Conservation (phyloP, 2,888 invertebrate species). For the Drosophila prostipennis region DNA sequence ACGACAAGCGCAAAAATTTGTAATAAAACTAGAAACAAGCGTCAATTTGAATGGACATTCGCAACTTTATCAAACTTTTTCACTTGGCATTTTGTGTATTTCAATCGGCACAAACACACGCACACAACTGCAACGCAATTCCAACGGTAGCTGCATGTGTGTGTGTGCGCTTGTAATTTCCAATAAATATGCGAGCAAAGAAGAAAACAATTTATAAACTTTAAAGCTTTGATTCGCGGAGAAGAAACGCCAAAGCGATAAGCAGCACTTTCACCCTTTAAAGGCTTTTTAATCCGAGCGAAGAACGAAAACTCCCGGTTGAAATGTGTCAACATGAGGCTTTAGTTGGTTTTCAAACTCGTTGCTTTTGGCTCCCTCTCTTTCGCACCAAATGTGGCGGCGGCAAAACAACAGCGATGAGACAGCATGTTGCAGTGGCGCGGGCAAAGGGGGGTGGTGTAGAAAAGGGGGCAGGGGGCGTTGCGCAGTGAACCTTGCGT, state of each 20-base stretch:
- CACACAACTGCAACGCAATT: conserved; percentile 27
- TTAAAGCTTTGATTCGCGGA: conserved; percentile 8
- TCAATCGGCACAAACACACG: conserved; percentile 48
- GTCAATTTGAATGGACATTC: conserved; percentile 71
- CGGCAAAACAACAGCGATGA: conserved; percentile 76
- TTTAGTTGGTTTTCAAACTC: conserved; percentile 45
- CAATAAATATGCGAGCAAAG: conserved; percentile 65
- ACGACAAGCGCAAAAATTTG: conserved; percentile 71
- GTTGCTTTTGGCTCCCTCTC: conserved; percentile 25
- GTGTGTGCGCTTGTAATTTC: conserved; percentile 44
- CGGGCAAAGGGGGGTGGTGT: conserved; percentile 27
- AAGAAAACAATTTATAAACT: conserved; percentile 58
- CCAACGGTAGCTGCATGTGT: conserved; percentile 8
- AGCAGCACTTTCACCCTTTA: conserved; percentile 75
- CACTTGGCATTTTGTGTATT: conserved; percentile 34
- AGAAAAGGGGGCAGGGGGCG: conserved; percentile 46
- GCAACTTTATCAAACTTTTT: conserved; percentile 56
- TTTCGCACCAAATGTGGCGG: conserved; percentile 56
- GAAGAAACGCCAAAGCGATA: conserved; percentile 8
- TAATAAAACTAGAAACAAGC: conserved; percentile 77
- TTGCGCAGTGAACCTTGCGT: conserved; percentile 78
- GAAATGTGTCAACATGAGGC: conserved; percentile 70
- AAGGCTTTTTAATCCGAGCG: conserved; percentile 51
- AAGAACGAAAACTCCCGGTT: conserved; percentile 49
- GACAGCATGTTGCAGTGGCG: conserved; percentile 65